Evolutionary conservation across 2,797 vertebrate species (phyloP).

Genomic region (Tadarida brasiliensis): DNA sequence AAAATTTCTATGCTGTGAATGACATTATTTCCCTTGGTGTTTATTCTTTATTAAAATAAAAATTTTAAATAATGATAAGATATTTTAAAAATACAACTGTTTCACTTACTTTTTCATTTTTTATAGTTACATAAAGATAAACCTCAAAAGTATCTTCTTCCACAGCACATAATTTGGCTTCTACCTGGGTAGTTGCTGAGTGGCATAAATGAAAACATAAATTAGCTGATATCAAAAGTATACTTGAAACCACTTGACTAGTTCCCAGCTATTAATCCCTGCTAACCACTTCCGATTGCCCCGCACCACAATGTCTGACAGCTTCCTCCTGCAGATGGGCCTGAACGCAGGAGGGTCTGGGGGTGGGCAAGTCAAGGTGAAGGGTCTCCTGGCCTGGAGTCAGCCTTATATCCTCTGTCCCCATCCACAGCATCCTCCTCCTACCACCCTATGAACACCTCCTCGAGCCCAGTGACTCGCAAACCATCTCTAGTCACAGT

Average conservation of each 20-base stretch:
- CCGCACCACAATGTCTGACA: rapidly evolving
- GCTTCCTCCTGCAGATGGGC: neutral
- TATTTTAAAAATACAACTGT: neutral
- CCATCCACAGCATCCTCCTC: neutral
- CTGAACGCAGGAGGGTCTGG: neutral
- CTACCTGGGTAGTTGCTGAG: constrained; percentile 89
- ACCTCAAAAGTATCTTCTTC: constrained; percentile 88
- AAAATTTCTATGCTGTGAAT: neutral
- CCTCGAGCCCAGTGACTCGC: neutral
- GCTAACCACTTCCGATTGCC: neutral
- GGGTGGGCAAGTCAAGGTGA: rapidly evolving
- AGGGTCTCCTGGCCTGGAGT: rapidly evolving
- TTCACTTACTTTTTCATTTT: constrained; percentile 91
- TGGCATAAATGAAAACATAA: constrained; percentile 22
- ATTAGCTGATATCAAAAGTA: neutral
- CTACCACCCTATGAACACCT: neutral
- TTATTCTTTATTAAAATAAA: neutral
- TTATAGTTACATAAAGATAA: constrained; percentile 92
- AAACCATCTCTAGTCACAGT: neutral
- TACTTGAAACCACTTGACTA: neutral
- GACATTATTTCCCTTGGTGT: neutral
- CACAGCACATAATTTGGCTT: constrained; percentile 90
- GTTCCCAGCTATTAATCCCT: neutral
- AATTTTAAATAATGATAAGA: neutral
- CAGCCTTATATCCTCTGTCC: rapidly evolving